Conservation (phyloP, 2,113 vertebrate species). For the Myotis brandtii region DNA sequence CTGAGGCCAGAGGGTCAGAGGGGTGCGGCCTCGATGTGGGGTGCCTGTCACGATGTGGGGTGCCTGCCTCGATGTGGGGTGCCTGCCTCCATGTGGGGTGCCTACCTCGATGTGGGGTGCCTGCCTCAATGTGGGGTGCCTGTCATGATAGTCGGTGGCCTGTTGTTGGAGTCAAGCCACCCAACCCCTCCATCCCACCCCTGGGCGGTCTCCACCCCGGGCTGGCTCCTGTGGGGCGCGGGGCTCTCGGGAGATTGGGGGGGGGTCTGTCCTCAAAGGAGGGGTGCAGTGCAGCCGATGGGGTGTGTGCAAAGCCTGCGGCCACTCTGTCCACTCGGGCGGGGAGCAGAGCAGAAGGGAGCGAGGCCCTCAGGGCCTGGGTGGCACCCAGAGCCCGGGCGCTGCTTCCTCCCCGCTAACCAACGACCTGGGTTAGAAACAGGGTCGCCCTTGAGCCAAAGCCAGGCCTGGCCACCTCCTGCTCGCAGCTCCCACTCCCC, state of each 20-base stretch:
- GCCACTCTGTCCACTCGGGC: neutral
- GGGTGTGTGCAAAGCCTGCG: accelerated
- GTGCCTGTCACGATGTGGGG: too few species aligned
- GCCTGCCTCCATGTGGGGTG: too few species aligned
- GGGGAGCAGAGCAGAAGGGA: accelerated
- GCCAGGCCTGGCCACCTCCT: neutral
- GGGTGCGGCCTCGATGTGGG: too few species aligned
- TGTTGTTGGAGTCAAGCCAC: neutral
- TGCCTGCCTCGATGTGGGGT: too few species aligned
- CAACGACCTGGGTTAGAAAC: conserved; percentile 42
- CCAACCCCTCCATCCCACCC: too few species aligned
- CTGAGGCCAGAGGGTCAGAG: neutral
- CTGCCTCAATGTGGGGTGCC: too few species aligned
- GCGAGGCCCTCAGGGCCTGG: neutral
- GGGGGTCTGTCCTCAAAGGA: neutral
- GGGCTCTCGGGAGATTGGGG: neutral
- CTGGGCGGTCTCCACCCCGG: neutral
- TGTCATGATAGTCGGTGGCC: too few species aligned
- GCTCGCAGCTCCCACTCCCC: neutral
- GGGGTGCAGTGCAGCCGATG: neutral
- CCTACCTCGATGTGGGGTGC: too few species aligned
- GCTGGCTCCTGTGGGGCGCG: neutral
- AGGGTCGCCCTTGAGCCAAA: neutral
- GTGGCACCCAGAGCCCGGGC: neutral
- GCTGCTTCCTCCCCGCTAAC: neutral